Conservation (phyloP, 2,797 vertebrate species). For the Varecia variegata region DNA sequence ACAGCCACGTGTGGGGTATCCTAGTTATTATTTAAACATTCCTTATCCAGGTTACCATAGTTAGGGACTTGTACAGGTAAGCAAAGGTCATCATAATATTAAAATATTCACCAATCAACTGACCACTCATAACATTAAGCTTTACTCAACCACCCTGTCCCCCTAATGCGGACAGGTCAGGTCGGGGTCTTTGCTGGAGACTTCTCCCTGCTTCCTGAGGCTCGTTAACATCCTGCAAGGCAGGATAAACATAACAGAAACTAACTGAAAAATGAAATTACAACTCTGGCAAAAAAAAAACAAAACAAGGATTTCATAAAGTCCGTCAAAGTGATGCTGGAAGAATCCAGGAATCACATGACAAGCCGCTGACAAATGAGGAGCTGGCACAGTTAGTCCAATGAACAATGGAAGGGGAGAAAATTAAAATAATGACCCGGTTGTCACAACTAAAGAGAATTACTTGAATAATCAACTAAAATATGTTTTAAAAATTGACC, state of each 20-base stretch:
- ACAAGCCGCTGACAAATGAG: not conserved
- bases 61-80: not conserved
- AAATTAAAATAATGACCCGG: not conserved
- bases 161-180: fast-evolving
- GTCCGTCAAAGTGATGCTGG: not conserved
- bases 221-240: not conserved
- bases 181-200: not conserved
- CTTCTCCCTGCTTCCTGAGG: not conserved
- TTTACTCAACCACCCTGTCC: not conserved
- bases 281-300: not conserved
- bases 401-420: not conserved
- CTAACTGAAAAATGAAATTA: not conserved
- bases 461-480: not conserved
- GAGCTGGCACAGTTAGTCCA: not conserved
- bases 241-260: not conserved
- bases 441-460: not conserved
- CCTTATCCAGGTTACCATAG: not conserved
- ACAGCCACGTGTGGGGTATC: too few species aligned
- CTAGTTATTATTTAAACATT: too few species aligned
- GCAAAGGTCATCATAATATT: not conserved
- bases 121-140: not conserved
- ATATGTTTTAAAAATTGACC: not conserved
- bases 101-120: not conserved
- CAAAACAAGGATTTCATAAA: not conserved
- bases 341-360: not conserved